phyloP scores from a whole-genome alignment of 2,113 vertebrate genomes.

The Pogona vitticeps region DNA sequence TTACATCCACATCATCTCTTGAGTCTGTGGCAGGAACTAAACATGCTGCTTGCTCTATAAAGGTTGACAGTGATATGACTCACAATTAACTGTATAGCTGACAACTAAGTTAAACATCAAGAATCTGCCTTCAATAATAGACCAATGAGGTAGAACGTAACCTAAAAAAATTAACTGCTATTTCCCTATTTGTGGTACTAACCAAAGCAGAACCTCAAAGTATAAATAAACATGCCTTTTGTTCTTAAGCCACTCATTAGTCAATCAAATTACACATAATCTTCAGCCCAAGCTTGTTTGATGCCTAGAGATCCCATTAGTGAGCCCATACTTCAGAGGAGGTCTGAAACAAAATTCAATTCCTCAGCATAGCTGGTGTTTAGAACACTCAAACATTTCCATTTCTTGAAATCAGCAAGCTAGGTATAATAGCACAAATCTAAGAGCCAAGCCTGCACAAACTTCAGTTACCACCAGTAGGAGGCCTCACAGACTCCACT shows the following conservation, averaged over 20 bases:
- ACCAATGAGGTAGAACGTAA: background rate
- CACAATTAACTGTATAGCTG: background rate
- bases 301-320: background rate
- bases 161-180: background rate
- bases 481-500: background rate
- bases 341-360: background rate
- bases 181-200: background rate
- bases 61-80: background rate
- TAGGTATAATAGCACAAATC: background rate
- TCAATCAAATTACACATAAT: background rate
- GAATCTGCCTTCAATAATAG: background rate
- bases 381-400: background rate
- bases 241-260: background rate
- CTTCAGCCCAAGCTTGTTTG: background rate
- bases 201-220: background rate
- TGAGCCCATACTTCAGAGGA: background rate
- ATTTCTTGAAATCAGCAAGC: background rate
- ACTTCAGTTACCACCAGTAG: background rate
- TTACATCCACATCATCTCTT: background rate
- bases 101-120: background rate
- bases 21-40: background rate
- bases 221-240: background rate
- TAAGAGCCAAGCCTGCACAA: background rate
- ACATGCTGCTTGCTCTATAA: background rate
- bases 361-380: background rate